Percentiles rank a stretch among this genome's conserved stretches.
Conservation (phyloP, 2,888 invertebrate genomes). For the Sabellastarte sp. region DNA sequence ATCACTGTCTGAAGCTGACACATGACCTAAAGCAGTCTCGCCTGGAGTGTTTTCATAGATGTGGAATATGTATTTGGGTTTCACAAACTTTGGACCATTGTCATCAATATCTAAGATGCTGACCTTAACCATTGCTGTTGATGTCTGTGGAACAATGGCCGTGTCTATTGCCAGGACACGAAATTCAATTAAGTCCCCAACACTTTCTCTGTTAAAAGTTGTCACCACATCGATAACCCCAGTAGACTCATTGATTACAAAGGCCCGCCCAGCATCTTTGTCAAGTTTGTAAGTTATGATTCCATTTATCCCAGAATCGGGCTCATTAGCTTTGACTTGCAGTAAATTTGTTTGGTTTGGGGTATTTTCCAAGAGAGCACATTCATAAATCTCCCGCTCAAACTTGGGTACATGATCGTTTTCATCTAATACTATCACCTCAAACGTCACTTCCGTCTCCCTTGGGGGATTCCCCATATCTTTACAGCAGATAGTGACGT, state of each 20-base stretch:
- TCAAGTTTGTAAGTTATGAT: not conserved
- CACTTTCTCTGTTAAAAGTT: not conserved
- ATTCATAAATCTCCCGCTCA: not conserved
- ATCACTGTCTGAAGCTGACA: slow-evolving; percentile 4
- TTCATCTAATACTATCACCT: not conserved
- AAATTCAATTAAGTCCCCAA: not conserved
- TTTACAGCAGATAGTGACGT: not conserved
- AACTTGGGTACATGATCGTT: slow-evolving; percentile 5
- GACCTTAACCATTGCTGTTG: not conserved
- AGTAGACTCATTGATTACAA: not conserved
- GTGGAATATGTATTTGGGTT: not conserved
- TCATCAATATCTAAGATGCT: not conserved
- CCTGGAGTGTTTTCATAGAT: not conserved
- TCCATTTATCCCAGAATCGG: not conserved
- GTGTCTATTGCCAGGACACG: slow-evolving; percentile 1
- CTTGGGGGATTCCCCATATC: slow-evolving; percentile 1
- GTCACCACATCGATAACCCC: not conserved
- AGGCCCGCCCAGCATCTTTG: not conserved
- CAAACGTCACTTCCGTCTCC: not conserved
- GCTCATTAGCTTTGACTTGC: slow-evolving; percentile 1
- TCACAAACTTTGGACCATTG: not conserved
- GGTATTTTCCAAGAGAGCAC: not conserved
- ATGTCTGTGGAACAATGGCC: not conserved
- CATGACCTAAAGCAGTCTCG: not conserved
- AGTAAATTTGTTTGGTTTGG: not conserved